Percentiles rank a stretch among this genome's conserved stretches.
These are phyloP conservation scores for Glaucidium brasilianum DNA, from an alignment of 2,113 vertebrate genomes.

Conservation along the genomic window DNA sequence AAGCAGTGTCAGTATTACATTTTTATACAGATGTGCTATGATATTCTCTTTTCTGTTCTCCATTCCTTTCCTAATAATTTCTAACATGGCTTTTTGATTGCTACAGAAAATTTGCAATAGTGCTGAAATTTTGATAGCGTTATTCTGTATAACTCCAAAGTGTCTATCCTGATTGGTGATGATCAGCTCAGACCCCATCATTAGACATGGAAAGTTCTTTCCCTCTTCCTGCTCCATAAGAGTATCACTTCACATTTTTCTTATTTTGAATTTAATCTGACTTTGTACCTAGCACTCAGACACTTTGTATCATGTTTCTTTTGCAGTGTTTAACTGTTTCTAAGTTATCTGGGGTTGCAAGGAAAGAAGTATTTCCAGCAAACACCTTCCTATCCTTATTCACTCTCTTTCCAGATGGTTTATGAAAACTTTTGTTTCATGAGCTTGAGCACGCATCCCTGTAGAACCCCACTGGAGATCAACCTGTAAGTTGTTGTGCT, in stretches of 20 bases:
- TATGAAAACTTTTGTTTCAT: background rate
- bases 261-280: background rate
- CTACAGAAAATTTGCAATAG: background rate
- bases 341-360: background rate
- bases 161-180: background rate
- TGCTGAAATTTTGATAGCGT: background rate
- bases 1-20: background rate
- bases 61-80: background rate
- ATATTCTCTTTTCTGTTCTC: background rate
- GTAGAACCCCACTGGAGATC: background rate
- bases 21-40: background rate
- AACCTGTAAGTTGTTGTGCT: background rate
- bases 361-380: background rate
- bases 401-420: background rate
- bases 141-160: background rate
- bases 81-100: background rate
- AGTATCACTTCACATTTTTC: background rate
- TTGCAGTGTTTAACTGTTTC: background rate
- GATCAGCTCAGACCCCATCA: background rate
- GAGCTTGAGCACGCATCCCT: background rate
- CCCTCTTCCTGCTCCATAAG: background rate
- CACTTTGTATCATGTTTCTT: background rate
- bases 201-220: background rate
- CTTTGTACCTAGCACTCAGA: background rate
- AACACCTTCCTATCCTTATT: background rate